Conservation (phyloP, 2,797 vertebrate genomes). For the Limnodromus scolopaceus region DNA sequence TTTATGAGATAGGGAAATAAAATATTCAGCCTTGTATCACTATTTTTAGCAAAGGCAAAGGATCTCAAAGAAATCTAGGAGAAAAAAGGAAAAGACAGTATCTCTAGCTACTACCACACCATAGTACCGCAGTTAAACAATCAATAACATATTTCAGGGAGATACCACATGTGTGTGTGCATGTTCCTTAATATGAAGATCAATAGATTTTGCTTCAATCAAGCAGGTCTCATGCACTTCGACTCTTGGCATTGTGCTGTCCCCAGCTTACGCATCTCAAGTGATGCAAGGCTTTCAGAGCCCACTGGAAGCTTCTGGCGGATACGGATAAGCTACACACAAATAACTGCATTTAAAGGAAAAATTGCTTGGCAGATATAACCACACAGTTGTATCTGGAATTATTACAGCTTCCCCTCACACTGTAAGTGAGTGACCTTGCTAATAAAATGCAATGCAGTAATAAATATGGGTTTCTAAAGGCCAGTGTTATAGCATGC, state of each 20-base stretch:
- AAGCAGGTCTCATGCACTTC: neutral
- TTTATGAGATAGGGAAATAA: constrained; percentile 5
- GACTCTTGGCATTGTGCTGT: neutral
- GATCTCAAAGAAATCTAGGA: neutral
- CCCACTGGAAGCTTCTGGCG: neutral
- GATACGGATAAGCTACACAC: neutral
- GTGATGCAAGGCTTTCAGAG: neutral
- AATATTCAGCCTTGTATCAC: neutral
- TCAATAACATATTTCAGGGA: neutral
- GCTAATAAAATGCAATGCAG: neutral
- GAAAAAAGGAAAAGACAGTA: neutral
- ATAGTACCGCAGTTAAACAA: neutral
- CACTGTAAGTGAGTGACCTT: neutral
- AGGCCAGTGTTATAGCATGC: neutral
- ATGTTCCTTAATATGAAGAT: neutral
- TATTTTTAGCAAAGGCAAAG: neutral
- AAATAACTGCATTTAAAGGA: neutral
- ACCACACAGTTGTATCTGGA: neutral
- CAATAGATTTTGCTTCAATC: neutral
- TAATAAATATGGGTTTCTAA: neutral
- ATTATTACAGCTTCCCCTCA: neutral
- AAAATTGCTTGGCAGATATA: neutral
- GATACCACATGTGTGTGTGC: neutral
- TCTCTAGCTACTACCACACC: neutral
- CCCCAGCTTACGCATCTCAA: neutral